Evolutionary conservation across 2,797 vertebrate genomes (phyloP), one percentile per base, ranked within the genome.

Genomic region (Ctenopoma kingsleyae): DNA sequence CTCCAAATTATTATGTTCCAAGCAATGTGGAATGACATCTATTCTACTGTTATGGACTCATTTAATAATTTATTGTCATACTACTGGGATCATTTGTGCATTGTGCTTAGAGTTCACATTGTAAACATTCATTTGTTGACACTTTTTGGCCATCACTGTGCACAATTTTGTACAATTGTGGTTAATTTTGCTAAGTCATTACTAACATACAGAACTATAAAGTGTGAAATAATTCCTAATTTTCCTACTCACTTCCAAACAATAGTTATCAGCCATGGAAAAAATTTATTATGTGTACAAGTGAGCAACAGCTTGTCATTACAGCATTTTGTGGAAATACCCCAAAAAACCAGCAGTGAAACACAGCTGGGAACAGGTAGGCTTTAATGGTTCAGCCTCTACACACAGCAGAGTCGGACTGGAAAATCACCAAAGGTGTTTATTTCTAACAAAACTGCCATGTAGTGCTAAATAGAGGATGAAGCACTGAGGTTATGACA

Each of bases 371-470:
- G 17, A 43, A 59, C 63, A 78, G 51, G 63, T 71, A 54, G 71
- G 9, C 25, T 27, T 27, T 27, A 75, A 36, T 75, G 20, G 40
- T 71, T 55, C 49, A 35, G 52, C 22, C n/a, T 58, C 38, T 35
- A n/a, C 43, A 46, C 17, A 74, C 48, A 79, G 57, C 58, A 25
- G 19, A 47, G 49, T 43, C 41, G 53, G 58, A 67, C 50, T 77
- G 71, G 52, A 81, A 76, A 81, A 81, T 74, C 51, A 76, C 67
- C 71, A 74, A 67, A 53, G 61, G 58, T 77, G 74, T 82, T 90
- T 80, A 75, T 74, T 84, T 83, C 66, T 3, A 72, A 59, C 20
- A 35, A 30, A 16, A 19, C n/a, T 60, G 71, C 63, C 76, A 78
- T 76, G 41, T 57, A 15, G 81, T 51, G 71, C 58, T 51, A 62